Evolutionary conservation across 2,113 vertebrate genomes (phyloP), one percentile per base, ranked within the genome.

Genomic region (Cettia cetti): DNA sequence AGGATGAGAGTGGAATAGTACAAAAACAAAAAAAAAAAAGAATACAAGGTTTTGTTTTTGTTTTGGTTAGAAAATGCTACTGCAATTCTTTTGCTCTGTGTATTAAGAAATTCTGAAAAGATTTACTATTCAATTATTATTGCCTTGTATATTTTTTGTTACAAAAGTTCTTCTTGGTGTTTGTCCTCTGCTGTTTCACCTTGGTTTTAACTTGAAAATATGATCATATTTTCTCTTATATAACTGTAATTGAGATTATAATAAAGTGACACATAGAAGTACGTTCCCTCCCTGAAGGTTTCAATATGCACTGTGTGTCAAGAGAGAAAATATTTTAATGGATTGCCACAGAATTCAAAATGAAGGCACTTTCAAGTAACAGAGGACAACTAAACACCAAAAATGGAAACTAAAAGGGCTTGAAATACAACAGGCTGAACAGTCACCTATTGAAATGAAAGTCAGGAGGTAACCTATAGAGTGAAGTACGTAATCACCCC

Each of bases 181-280:
- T 95, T 89, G 66, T 28, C 66, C 81, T 95, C 57, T 76, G 10
- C 50, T 63, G 15, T 65, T 82, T 92, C 87, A 95, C 75, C 71
- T 95, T 91, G 75, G 33, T 45, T 94, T 94, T 74, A 76, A 86
- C 39, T 68, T 68, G 31, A 86, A 92, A 76, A 72, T 33, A 72
- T 10, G 19, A 18, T 70, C 45, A 19, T 79, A 45, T 85, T 95
- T 85, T 82, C 45, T 72, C 79, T 89, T 85, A 82, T 16, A 57
- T 91, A 89, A 94, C 57, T 79, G 45, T 40, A 92, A 87, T 42
- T 85, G 81, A 84, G 78, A 47, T 92, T 87, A 93, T 86, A 90
- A 84, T 78, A 87, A 35, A 78, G 26, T 54, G 50, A 66, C 66
- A 87, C 37, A 78, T 20, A 56, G 30, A 75, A 87, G 40, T 45